Evolutionary conservation across 2,797 vertebrate species (phyloP).

Genomic region (Enteromius unitaeniatus): DNA sequence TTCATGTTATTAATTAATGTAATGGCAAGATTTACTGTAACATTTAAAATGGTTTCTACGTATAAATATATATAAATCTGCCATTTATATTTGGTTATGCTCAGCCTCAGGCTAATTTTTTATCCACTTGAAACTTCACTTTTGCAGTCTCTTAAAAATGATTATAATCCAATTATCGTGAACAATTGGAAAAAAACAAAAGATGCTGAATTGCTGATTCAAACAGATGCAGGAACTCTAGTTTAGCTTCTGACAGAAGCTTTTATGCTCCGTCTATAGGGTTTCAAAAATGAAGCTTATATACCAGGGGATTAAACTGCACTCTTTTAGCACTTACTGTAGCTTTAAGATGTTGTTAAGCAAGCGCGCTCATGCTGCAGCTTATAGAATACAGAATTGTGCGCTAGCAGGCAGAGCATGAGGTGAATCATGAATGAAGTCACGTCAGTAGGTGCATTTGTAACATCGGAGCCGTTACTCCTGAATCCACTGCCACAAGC

Average conservation of each 20-base stretch:
- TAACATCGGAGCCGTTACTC: background rate
- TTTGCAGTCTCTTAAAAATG: background rate
- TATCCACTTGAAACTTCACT: background rate
- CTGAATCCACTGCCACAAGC: background rate
- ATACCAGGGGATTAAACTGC: background rate
- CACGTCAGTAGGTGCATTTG: background rate
- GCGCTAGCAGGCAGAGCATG: conserved; percentile 14
- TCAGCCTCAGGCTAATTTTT: background rate
- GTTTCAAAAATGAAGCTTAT: background rate
- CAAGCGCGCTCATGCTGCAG: background rate
- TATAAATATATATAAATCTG: background rate
- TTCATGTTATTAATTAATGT: background rate
- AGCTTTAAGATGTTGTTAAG: conserved; percentile 31
- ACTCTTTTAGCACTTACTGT: background rate
- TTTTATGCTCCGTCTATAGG: background rate
- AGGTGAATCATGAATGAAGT: conserved; percentile 30
- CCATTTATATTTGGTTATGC: background rate
- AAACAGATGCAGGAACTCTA: background rate
- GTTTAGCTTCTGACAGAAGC: background rate
- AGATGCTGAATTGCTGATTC: background rate
- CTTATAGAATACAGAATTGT: conserved; percentile 19
- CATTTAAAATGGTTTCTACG: background rate
- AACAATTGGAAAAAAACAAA: background rate
- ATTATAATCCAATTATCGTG: background rate
- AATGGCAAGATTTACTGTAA: background rate